Evolutionary conservation across 2,113 vertebrate genomes (phyloP).

Genomic region (Chiloscyllium plagiosum): DNA sequence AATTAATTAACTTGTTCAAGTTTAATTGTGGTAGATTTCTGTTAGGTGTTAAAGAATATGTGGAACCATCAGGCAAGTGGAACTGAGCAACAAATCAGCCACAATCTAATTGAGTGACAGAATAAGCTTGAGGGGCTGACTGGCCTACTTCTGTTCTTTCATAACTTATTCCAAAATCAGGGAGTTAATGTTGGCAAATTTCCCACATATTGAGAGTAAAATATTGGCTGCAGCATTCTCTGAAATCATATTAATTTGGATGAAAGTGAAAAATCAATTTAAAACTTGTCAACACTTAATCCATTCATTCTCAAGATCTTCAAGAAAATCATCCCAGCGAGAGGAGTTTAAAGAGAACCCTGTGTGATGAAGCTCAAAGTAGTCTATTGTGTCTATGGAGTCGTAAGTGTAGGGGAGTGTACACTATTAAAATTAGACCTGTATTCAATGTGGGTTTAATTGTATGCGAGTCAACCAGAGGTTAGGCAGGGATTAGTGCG

Average conservation of each 20-base stretch:
- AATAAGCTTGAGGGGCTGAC: neutral
- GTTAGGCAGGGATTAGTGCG: slow-evolving; percentile 36
- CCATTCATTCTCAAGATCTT: neutral
- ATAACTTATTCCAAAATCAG: neutral
- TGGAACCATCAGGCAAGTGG: neutral
- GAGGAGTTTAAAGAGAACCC: neutral
- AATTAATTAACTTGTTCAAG: neutral
- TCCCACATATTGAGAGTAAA: neutral
- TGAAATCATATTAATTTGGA: neutral
- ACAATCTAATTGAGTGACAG: neutral
- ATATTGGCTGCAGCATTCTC: neutral
- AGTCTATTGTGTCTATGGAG: neutral
- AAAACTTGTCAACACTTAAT: neutral
- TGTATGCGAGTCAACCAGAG: slow-evolving; percentile 29
- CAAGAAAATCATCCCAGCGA: neutral
- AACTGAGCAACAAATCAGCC: neutral
- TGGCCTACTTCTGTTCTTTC: neutral
- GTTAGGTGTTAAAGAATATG: neutral
- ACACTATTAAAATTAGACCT: slow-evolving; percentile 36
- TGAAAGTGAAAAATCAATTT: neutral
- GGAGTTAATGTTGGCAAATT: neutral
- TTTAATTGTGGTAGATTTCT: too few species aligned
- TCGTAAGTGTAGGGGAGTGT: neutral
- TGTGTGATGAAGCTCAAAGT: neutral
- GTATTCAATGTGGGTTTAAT: slow-evolving; percentile 36